These are phyloP conservation scores for Drosophila willistoni DNA, from an alignment of 1,140 invertebrate species.

Conservation along the genomic window DNA sequence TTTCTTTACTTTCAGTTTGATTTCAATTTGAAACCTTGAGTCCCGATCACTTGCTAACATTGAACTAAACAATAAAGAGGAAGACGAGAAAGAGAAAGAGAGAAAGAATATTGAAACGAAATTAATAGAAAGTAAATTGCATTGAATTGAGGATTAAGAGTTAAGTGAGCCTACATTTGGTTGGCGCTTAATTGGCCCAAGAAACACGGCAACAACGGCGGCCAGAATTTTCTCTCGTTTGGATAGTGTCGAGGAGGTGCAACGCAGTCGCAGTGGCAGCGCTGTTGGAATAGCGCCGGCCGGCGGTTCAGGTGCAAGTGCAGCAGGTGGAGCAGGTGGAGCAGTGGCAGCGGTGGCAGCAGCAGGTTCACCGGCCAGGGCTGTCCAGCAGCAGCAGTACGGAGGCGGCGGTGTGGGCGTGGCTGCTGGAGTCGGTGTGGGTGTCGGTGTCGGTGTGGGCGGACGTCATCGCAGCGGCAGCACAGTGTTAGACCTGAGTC, in stretches of 20 bases:
- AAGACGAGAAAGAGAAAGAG: no score
- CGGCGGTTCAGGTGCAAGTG: constrained; percentile 51
- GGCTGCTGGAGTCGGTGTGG: constrained; percentile 32
- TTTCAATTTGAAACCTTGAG: not conserved
- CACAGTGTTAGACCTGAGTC: constrained; percentile 62
- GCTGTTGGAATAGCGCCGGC: constrained; percentile 69
- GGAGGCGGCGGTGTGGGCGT: constrained; percentile 44
- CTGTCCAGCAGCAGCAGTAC: constrained; percentile 60
- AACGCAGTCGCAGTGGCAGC: constrained; percentile 81
- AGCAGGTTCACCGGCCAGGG: constrained; percentile 71
- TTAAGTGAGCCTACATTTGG: constrained; percentile 33
- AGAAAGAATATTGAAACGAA: no score
- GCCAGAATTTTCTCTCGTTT: constrained; percentile 82
- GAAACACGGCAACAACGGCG: constrained; percentile 82
- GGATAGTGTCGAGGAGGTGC: constrained; percentile 81
- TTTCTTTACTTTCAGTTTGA: constrained; percentile 13
- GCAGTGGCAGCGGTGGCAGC: constrained; percentile 60
- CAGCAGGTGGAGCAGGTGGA: constrained; percentile 39
- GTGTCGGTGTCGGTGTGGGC: constrained; percentile 32
- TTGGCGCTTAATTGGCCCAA: constrained; percentile 36
- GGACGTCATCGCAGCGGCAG: constrained; percentile 67
- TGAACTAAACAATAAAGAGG: no score
- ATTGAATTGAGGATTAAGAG: constrained; percentile 5
- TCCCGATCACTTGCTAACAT: not conserved
- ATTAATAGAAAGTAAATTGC: no score